These are phyloP conservation scores for Enteromius treurensis DNA, from an alignment of 2,797 vertebrate species.

Conservation along the genomic window DNA sequence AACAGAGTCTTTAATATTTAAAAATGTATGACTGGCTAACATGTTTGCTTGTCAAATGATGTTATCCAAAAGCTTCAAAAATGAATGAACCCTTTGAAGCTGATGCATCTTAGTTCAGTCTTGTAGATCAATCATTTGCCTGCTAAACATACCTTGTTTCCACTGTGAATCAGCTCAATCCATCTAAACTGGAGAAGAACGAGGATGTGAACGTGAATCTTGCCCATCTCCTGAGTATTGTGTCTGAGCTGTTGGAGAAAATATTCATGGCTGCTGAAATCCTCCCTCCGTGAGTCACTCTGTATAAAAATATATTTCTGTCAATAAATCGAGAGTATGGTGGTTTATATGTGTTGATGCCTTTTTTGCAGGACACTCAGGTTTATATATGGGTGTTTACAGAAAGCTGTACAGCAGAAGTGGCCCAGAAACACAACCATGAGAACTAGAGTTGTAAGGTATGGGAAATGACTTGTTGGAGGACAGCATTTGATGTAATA, in stretches of 20 bases:
- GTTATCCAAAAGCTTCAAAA: background rate
- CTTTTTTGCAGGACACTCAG: conserved; percentile 84
- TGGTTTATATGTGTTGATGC: background rate
- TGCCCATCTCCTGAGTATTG: conserved; percentile 89
- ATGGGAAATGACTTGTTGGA: conserved; percentile 45
- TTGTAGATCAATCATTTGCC: background rate
- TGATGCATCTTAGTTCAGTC: too few relatives aligned
- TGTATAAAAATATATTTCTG: background rate
- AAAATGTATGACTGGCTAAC: background rate
- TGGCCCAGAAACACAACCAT: conserved; percentile 96
- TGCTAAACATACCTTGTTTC: conserved; percentile 25
- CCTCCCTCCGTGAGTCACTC: conserved; percentile 90
- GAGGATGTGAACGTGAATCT: conserved; percentile 96
- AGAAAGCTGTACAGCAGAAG: conserved; percentile 96
- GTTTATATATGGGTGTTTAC: conserved; percentile 97
- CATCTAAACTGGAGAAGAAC: conserved; percentile 98
- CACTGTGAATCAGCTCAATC: conserved; percentile 85
- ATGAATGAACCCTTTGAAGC: background rate
- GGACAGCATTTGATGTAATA: background rate
- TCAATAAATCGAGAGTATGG: background rate
- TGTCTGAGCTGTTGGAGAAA: conserved; percentile 96
- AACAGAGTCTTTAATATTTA: background rate
- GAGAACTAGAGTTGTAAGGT: conserved; percentile 98
- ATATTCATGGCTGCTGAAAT: conserved; percentile 99
- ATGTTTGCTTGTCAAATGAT: background rate